Evolutionary conservation across 1,140 invertebrate species (phyloP).

Genomic region (Drosophila trapezifrons): DNA sequence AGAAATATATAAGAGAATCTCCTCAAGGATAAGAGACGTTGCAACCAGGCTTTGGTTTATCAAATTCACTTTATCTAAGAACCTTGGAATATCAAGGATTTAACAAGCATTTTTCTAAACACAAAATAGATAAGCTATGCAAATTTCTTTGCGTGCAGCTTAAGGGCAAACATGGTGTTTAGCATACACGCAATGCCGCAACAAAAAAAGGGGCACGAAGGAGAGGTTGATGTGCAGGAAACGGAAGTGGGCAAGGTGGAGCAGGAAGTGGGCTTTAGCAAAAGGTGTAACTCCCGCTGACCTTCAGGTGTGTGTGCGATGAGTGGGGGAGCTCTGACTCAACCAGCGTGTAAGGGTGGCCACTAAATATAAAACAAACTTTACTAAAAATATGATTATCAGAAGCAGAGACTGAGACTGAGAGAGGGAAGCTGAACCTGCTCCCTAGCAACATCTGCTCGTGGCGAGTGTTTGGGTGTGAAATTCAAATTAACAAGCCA

Average conservation of each 20-base stretch:
- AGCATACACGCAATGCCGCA: slow-evolving; percentile 27
- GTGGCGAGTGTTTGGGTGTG: slow-evolving; percentile 44
- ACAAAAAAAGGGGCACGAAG: neutral
- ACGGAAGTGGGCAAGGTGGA: slow-evolving; percentile 37
- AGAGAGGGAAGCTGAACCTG: slow-evolving; percentile 8
- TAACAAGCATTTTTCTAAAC: neutral
- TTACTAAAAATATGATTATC: slow-evolving; percentile 55
- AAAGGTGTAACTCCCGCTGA: slow-evolving; percentile 29
- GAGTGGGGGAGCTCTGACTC: slow-evolving; percentile 17
- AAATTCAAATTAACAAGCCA: slow-evolving; percentile 78
- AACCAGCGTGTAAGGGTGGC: slow-evolving; percentile 8
- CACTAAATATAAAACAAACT: slow-evolving; percentile 38
- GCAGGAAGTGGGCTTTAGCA: slow-evolving; percentile 43
- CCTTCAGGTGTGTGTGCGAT: slow-evolving; percentile 29
- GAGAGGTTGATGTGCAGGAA: slow-evolving; percentile 28
- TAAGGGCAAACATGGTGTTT: slow-evolving; percentile 20
- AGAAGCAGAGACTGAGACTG: slow-evolving; percentile 2
- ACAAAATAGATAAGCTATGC: neutral
- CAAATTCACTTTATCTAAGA: too few relatives aligned
- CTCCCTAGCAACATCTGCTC: slow-evolving; percentile 37
- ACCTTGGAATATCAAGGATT: too few relatives aligned
- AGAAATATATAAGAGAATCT: too few relatives aligned
- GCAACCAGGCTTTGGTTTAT: too few relatives aligned
- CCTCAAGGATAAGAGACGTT: too few relatives aligned
- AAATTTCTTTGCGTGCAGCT: slow-evolving; percentile 15